These are phyloP conservation scores for Carlito syrichta DNA, from an alignment of 2,113 vertebrate species.

Conservation along the genomic window DNA sequence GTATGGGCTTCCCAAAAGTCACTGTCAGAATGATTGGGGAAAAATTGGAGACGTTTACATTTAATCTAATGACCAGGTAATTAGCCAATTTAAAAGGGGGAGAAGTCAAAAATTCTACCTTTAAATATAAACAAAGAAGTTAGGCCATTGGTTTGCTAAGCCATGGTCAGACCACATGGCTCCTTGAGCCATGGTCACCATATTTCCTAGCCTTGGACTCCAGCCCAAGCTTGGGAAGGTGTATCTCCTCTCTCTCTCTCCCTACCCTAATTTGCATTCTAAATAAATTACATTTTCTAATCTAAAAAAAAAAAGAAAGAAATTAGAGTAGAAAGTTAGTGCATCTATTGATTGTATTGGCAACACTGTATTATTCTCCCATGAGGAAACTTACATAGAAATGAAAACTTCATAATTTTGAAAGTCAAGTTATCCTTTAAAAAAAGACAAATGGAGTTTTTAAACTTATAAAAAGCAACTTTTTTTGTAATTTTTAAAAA, in stretches of 20 bases:
- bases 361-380: neutral
- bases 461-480: neutral
- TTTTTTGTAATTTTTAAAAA: neutral
- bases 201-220: too few species aligned
- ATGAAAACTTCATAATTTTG: neutral
- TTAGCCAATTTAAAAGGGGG: neutral
- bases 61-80: neutral
- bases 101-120: neutral
- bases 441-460: neutral
- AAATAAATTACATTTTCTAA: too few species aligned
- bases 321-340: neutral
- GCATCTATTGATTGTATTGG: neutral
- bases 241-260: too few species aligned
- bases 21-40: neutral
- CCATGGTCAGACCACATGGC: too few species aligned
- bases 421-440: neutral
- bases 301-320: too few species aligned
- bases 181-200: too few species aligned
- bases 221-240: too few species aligned
- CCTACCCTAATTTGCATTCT: too few species aligned
- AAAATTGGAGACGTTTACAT: neutral
- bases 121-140: conserved; percentile 4
- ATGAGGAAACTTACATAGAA: neutral
- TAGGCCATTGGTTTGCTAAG: too few species aligned
- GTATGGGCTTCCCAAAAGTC: neutral